phyloP scores from a whole-genome alignment of 2,113 vertebrate genomes.

The Oxyruncus cristatus region DNA sequence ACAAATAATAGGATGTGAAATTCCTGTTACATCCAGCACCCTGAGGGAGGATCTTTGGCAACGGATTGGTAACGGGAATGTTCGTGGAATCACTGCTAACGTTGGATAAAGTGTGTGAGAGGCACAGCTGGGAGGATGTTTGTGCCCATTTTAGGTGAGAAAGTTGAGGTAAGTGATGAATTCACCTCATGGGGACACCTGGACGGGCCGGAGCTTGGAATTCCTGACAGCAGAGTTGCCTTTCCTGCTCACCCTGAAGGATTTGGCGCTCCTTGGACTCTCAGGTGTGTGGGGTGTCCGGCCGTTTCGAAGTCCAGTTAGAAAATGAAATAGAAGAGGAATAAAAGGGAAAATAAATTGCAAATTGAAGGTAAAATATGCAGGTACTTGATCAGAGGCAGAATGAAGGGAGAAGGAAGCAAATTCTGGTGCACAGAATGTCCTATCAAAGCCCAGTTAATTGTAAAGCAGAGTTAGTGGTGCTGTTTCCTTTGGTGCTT shows the following conservation, averaged over 20 bases:
- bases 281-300: not conserved
- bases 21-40: not conserved
- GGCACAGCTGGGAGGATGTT: not conserved
- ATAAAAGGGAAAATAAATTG: not conserved
- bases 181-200: not conserved
- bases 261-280: not conserved
- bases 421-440: not conserved
- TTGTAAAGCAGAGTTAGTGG: not conserved
- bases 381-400: not conserved
- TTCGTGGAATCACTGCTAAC: not conserved
- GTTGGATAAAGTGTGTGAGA: not conserved
- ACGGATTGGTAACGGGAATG: not conserved
- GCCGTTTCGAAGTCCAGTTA: not conserved
- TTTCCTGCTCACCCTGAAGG: not conserved
- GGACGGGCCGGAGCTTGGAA: fast-evolving
- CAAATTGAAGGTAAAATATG: not conserved
- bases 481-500: not conserved
- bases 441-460: not conserved
- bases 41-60: not conserved
- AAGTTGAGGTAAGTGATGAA: not conserved
- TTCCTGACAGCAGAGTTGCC: not conserved
- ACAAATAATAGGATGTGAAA: not conserved
- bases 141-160: fast-evolving
- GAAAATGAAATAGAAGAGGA: not conserved
- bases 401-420: not conserved